These are phyloP conservation scores for Bibio marci DNA, from an alignment of 2,888 invertebrate genomes.

Conservation along the genomic window DNA sequence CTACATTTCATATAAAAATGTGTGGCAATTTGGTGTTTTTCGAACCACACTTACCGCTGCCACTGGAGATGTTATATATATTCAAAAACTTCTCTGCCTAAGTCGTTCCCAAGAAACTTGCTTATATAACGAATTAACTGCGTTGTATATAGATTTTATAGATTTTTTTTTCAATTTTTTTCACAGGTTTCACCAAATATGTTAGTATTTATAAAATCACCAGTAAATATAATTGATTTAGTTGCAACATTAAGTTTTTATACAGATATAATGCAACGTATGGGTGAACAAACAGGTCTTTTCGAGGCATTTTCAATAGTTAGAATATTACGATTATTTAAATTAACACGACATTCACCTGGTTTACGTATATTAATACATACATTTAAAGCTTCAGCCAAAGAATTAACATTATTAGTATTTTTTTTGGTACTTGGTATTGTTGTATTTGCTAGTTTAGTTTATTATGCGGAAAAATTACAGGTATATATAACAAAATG, in stretches of 20 bases:
- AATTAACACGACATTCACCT: constrained; percentile 90
- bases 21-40: too few species aligned
- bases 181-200: constrained; percentile 78
- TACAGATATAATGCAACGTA: constrained; percentile 78
- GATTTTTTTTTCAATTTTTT: constrained; percentile 15
- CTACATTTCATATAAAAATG: too few species aligned
- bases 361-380: constrained; percentile 97
- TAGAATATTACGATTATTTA: constrained; percentile 93
- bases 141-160: neutral
- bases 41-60: too few species aligned
- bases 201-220: constrained; percentile 85
- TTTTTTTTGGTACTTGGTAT: constrained; percentile 97
- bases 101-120: too few species aligned
- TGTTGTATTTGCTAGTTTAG: constrained; percentile 94
- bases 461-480: constrained; percentile 91
- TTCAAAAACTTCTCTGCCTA: too few species aligned
- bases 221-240: constrained; percentile 98
- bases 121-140: too few species aligned
- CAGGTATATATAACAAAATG: constrained; percentile 39
- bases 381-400: constrained; percentile 91
- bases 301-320: constrained; percentile 96
- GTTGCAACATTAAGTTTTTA: constrained; percentile 98
- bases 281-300: constrained; percentile 88
- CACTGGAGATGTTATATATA: too few species aligned
- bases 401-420: constrained; percentile 87